Evolutionary conservation across 2,888 invertebrate genomes (phyloP).

Genomic region (Morinoia aosen): DNA sequence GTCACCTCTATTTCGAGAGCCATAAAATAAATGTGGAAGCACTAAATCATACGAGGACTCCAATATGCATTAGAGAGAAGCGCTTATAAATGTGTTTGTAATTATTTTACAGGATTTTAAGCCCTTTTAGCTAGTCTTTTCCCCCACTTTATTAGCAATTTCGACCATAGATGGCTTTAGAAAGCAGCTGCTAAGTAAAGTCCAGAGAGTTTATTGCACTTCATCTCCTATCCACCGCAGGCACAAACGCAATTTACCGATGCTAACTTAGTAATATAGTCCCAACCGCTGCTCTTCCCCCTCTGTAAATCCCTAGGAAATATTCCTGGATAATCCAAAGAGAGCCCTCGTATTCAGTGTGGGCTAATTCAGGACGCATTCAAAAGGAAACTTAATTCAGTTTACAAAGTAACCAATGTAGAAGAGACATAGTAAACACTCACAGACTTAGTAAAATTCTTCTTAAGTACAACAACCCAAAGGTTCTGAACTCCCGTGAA

Average conservation of each 20-base stretch:
- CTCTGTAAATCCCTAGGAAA: not conserved
- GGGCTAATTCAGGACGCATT: not conserved
- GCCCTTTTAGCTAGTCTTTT: not conserved
- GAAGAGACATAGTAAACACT: not conserved
- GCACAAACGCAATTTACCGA: not conserved
- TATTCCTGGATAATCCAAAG: not conserved
- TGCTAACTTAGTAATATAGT: not conserved
- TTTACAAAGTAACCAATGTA: not conserved
- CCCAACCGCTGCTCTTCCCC: not conserved
- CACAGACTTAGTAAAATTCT: not conserved
- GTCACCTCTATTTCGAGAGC: not conserved
- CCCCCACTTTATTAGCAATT: not conserved
- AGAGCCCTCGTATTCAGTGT: not conserved
- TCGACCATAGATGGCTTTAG: not conserved
- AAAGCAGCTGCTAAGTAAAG: not conserved
- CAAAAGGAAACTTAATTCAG: not conserved
- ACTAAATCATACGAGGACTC: not conserved
- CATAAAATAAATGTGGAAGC: conserved; percentile 9
- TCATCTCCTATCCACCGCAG: not conserved
- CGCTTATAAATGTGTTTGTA: not conserved
- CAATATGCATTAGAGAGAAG: not conserved
- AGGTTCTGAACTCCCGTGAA: not conserved
- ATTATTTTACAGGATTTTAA: not conserved
- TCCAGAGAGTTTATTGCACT: not conserved
- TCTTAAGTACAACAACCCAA: too few relatives aligned